Conservation (phyloP, 2,888 invertebrate species). For the Mylabris sibirica region DNA sequence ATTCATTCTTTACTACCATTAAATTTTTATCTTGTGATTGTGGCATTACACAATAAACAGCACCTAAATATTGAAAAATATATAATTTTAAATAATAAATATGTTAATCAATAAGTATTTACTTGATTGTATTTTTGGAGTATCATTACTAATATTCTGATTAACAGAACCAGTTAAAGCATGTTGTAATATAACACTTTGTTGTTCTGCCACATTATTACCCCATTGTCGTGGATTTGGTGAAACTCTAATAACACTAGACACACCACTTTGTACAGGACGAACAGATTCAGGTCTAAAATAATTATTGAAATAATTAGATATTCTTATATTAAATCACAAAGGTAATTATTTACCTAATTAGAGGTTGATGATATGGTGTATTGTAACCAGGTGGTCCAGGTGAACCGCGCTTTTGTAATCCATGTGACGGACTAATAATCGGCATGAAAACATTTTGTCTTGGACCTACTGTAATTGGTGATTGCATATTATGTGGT, state of each 20-base stretch:
- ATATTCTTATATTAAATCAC: slow-evolving; percentile 23
- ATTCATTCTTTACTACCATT: slow-evolving; percentile 71
- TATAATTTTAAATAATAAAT: slow-evolving; percentile 9
- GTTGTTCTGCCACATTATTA: slow-evolving; percentile 60
- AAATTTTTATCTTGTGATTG: slow-evolving; percentile 69
- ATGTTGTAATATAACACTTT: slow-evolving; percentile 58
- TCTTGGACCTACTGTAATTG: slow-evolving; percentile 74
- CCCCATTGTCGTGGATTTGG: slow-evolving; percentile 69
- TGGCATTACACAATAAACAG: slow-evolving; percentile 58
- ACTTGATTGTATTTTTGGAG: slow-evolving; percentile 40
- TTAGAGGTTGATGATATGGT: slow-evolving; percentile 58
- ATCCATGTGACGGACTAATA: slow-evolving; percentile 66
- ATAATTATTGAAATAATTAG: slow-evolving; percentile 19
- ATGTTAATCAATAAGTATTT: slow-evolving; percentile 20
- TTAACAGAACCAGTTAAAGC: slow-evolving; percentile 52
- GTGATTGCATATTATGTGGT: slow-evolving; percentile 72
- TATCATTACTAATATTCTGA: slow-evolving; percentile 47
- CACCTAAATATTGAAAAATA: slow-evolving; percentile 45
- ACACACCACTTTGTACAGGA: slow-evolving; percentile 68
- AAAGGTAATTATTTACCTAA: slow-evolving; percentile 49
- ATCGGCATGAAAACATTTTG: slow-evolving; percentile 95
- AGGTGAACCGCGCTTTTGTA: slow-evolving; percentile 62
- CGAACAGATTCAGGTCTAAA: slow-evolving; percentile 76
- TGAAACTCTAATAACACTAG: slow-evolving; percentile 86
- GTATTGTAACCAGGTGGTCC: slow-evolving; percentile 56